These are phyloP conservation scores for Sula dactylatra DNA, from an alignment of 2,113 vertebrate species.

Conservation along the genomic window DNA sequence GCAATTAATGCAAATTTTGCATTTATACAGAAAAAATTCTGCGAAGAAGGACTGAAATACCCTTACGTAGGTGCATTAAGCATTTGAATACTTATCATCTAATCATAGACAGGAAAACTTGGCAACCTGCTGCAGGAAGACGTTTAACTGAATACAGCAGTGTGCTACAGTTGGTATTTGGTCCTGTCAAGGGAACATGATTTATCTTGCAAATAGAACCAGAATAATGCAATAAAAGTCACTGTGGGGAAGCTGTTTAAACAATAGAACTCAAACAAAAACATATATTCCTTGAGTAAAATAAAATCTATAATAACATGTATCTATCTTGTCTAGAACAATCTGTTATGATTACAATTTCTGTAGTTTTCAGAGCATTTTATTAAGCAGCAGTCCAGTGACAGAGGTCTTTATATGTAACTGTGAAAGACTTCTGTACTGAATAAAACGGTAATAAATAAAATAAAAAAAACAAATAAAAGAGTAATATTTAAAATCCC, in stretches of 20 bases:
- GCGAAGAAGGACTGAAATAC: background rate
- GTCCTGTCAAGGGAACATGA: background rate
- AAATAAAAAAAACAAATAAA: background rate
- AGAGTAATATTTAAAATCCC: background rate
- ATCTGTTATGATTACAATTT: background rate
- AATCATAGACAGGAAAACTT: background rate
- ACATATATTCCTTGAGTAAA: background rate
- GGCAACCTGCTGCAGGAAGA: background rate
- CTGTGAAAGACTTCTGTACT: background rate
- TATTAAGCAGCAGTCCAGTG: background rate
- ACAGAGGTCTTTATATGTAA: background rate
- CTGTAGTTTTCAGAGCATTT: background rate
- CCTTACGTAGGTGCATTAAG: background rate
- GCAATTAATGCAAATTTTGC: background rate
- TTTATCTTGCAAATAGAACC: background rate
- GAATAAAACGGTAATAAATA: background rate
- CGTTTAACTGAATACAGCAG: background rate
- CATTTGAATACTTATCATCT: background rate
- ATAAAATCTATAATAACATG: background rate
- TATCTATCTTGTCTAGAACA: background rate
- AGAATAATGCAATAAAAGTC: background rate
- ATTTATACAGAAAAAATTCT: background rate
- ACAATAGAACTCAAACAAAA: background rate
- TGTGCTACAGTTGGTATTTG: background rate
- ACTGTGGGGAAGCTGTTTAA: background rate